Conservation (phyloP, 2,797 vertebrate species). For the Syncerus caffer region DNA sequence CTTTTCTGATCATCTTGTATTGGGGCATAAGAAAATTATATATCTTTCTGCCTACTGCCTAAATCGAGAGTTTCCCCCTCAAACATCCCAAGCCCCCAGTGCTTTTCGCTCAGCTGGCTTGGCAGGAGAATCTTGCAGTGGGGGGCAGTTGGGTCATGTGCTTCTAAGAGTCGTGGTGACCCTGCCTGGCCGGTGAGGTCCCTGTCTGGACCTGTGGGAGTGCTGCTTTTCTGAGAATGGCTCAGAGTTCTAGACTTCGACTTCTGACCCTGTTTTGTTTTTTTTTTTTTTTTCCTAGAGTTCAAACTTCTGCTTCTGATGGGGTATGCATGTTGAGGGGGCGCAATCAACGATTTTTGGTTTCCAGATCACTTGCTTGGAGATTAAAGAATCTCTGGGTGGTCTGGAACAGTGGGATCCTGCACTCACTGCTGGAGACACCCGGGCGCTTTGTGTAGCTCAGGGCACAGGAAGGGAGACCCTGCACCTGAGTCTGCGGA, state of each 20-base stretch:
- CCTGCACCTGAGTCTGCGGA: rapidly evolving
- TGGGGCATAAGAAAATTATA: neutral
- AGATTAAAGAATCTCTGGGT: neutral
- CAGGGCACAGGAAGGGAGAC: rapidly evolving
- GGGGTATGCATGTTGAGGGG: neutral
- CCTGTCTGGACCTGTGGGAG: rapidly evolving
- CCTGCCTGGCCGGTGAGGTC: rapidly evolving
- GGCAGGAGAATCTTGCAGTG: rapidly evolving
- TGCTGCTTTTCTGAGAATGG: neutral
- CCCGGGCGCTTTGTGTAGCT: rapidly evolving
- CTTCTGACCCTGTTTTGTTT: rapidly evolving
- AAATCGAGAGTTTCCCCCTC: neutral
- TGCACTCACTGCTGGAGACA: rapidly evolving
- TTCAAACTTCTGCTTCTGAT: rapidly evolving
- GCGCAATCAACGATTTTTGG: rapidly evolving
- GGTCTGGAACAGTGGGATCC: rapidly evolving
- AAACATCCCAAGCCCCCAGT: rapidly evolving
- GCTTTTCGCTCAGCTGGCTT: neutral
- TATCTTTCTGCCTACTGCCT: neutral
- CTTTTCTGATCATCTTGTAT: neutral
- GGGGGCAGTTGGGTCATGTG: neutral
- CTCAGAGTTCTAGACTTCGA: neutral
- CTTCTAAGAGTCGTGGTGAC: rapidly evolving
- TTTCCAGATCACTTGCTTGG: neutral
- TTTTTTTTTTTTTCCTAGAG: neutral